Evolutionary conservation across 2,797 vertebrate species (phyloP).

Genomic region (Neopelma chrysocephalum): DNA sequence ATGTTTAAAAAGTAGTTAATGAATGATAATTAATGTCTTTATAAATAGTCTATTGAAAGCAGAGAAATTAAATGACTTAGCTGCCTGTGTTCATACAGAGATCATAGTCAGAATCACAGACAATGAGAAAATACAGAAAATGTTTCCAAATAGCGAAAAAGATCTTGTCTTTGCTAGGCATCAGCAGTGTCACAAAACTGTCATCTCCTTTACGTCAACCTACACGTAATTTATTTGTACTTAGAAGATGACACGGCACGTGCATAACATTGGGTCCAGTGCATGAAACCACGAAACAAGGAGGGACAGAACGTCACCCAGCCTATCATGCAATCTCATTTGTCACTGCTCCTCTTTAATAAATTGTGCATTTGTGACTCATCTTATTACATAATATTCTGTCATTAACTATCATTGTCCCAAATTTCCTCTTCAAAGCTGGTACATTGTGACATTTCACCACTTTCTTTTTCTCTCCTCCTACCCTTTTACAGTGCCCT

Average conservation of each 20-base stretch:
- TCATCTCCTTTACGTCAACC: neutral
- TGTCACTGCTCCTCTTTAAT: neutral
- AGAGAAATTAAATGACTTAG: neutral
- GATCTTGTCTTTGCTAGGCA: neutral
- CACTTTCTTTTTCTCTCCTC: neutral
- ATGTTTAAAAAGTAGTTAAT: neutral
- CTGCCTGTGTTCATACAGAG: neutral
- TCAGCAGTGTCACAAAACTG: neutral
- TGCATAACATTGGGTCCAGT: neutral
- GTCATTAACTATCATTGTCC: neutral
- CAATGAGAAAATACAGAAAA: neutral
- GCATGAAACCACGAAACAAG: neutral
- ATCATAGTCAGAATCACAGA: neutral
- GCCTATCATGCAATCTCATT: neutral
- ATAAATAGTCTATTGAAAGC: neutral
- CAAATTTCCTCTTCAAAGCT: neutral
- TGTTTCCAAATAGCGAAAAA: neutral
- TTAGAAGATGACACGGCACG: neutral
- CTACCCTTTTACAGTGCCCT: neutral
- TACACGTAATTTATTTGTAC: neutral
- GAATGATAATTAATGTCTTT: neutral
- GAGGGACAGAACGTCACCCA: neutral
- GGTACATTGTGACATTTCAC: neutral
- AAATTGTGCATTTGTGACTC: neutral
- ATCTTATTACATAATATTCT: neutral